Base-by-base conservation (phyloP, 2,888 invertebrate genomes). In the Xiphydria camelus region DNA sequence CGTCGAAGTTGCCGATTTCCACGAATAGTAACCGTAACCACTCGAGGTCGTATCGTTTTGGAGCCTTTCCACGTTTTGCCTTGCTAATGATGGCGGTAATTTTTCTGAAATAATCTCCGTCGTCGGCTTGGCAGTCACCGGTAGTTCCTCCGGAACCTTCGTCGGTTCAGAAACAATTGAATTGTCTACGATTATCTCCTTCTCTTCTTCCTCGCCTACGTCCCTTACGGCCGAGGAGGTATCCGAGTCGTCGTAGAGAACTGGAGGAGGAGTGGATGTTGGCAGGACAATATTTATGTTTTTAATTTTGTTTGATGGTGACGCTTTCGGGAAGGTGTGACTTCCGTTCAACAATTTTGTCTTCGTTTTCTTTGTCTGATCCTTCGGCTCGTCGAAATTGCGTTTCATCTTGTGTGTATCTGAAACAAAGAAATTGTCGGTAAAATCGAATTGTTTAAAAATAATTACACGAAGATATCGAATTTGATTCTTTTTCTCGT, bases 261-360 rank as follows among this genome's bases (percentile, higher is more conserved):
- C n/a, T n/a, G n/a, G n/a, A n/a, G n/a, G n/a, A n/a, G n/a, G n/a
- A n/a, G n/a, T n/a, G 15, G 34, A 12, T 4, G 40, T 35, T 1
- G 52, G 55, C 1, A 64, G 53, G 0, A 64, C 52, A 10, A 65
- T 37, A 35, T 70, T 70, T 39, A 70, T 61, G 37, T 69, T 68
- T 4, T 59, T 43, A 0, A 69, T 48, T 20, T 66, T 70, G 7
- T 63, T 50, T 1, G 66, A 63, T 0, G 64, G 66, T 1, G 64
- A 64, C 3, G 61, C 17, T 9, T 60, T 61, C 0, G 70, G 69
- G 18, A 58, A 65, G 0, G 67, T 67, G n/a, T n/a, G n/a, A n/a
- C n/a, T n/a, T n/a, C n/a, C n/a, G n/a, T n/a, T n/a, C n/a, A n/a
- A n/a, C n/a, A n/a, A n/a, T n/a, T n/a, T n/a, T n/a, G n/a, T n/a